Evolutionary conservation across 2,888 invertebrate species (phyloP).

Genomic region (Volucella bombylans): DNA sequence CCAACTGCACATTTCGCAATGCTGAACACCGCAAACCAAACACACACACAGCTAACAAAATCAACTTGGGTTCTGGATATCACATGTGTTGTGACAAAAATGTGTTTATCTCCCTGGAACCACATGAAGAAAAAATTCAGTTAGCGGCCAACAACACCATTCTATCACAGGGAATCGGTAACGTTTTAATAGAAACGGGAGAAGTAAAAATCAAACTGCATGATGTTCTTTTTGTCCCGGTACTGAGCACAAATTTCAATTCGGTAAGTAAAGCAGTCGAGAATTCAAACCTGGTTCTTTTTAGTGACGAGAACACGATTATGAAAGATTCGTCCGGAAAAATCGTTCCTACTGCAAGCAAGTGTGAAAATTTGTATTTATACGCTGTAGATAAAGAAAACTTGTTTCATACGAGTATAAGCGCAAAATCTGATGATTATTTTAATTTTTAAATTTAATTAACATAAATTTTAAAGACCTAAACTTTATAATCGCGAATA

Average conservation of each 20-base stretch:
- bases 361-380: neutral
- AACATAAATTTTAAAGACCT: slow-evolving; percentile 1
- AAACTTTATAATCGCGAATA: slow-evolving; percentile 4
- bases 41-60: slow-evolving; percentile 1
- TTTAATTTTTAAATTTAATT: neutral
- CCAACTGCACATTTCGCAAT: slow-evolving; percentile 26
- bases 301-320: too few species aligned
- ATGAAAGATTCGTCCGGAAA: too few species aligned
- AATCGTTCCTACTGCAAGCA: too few species aligned
- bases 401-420: neutral
- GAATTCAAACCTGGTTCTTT: too few species aligned
- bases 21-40: neutral
- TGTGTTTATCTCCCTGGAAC: slow-evolving; percentile 12
- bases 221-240: neutral
- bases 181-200: too few species aligned
- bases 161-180: too few species aligned
- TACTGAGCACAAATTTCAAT: slow-evolving; percentile 29
- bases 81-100: slow-evolving; percentile 45
- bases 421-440: neutral
- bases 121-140: slow-evolving; percentile 17
- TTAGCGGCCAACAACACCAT: too few species aligned
- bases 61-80: slow-evolving; percentile 25
- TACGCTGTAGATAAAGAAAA: neutral
- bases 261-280: slow-evolving; percentile 26
- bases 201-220: slow-evolving; percentile 9